Conservation (phyloP, 2,888 invertebrate species). For the Tortricodes alternella region DNA sequence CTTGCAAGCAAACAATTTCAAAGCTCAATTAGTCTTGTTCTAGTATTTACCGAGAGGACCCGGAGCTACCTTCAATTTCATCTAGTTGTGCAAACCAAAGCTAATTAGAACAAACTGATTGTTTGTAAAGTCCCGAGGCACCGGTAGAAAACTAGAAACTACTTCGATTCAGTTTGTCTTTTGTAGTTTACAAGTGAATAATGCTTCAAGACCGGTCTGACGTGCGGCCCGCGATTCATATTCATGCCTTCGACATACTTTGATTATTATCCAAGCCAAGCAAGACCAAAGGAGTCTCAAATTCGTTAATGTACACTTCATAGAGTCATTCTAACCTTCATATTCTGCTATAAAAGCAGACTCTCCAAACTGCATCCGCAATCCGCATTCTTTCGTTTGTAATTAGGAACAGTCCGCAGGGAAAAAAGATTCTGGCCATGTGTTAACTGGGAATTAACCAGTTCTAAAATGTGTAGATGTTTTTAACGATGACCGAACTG, state of each 20-base stretch:
- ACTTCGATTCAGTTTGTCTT: conserved; percentile 22
- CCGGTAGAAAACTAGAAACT: conserved; percentile 4
- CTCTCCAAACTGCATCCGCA: too few relatives aligned
- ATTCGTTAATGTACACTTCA: too few relatives aligned
- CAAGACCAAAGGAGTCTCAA: too few relatives aligned
- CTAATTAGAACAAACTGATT: conserved; percentile 35
- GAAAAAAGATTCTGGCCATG: too few relatives aligned
- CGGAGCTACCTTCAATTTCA: conserved; percentile 17
- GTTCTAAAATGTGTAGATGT: too few relatives aligned
- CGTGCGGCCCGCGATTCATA: background rate
- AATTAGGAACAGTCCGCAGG: too few relatives aligned
- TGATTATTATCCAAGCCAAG: background rate
- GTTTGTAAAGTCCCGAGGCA: conserved; percentile 29
- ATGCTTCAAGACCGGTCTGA: background rate
- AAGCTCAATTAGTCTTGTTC: conserved; percentile 5
- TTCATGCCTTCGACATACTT: background rate
- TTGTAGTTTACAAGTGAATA: conserved; percentile 5
- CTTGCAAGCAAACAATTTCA: background rate
- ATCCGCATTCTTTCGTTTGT: too few relatives aligned
- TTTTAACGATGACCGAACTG: too few relatives aligned
- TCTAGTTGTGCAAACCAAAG: conserved; percentile 32
- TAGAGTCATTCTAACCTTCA: too few relatives aligned
- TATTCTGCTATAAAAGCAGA: too few relatives aligned
- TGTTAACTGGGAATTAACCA: too few relatives aligned
- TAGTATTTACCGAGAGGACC: conserved; percentile 12